Percentiles rank a stretch among this genome's conserved stretches.
These are phyloP conservation scores for Asbolus verrucosus DNA, from an alignment of 1,140 invertebrate species.

Conservation along the genomic window DNA sequence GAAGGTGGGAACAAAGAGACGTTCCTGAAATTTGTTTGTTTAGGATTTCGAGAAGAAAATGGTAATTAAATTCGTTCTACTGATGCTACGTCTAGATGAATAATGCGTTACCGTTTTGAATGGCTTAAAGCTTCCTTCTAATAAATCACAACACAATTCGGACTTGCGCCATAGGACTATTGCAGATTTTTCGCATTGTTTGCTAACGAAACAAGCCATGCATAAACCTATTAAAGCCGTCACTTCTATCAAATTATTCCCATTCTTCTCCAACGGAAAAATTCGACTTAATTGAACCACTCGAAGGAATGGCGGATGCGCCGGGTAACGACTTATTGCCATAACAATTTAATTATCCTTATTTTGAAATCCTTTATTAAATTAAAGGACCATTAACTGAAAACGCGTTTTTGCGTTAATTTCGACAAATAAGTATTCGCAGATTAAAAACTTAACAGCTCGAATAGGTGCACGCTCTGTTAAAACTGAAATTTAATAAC, in stretches of 20 bases:
- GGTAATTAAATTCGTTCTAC: conserved; percentile 20
- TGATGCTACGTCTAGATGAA: conserved; percentile 10
- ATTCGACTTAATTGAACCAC: neutral
- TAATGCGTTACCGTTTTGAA: conserved; percentile 26
- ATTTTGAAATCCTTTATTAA: neutral
- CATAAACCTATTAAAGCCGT: conserved; percentile 6
- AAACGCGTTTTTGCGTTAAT: too few species aligned
- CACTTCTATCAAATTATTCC: too few species aligned
- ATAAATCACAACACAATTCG: conserved; percentile 21
- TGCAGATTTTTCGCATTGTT: conserved; percentile 26
- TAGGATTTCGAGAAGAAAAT: conserved; percentile 14
- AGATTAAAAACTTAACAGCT: too few species aligned
- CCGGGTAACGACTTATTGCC: neutral
- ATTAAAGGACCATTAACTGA: too few species aligned
- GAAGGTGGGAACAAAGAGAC: conserved; percentile 16
- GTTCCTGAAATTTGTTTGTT: conserved; percentile 26
- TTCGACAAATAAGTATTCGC: too few species aligned
- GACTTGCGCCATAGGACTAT: conserved; percentile 10
- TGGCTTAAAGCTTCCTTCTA: conserved; percentile 25
- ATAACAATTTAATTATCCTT: neutral
- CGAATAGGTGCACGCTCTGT: too few species aligned
- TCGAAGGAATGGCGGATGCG: conserved; percentile 3
- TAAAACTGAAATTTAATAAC: too few species aligned
- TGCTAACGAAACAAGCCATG: conserved; percentile 4
- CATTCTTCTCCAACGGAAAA: neutral